A percentile compares a stretch with the other conserved stretches of the same genome.
These are phyloP conservation scores for Cheirogaleus major DNA, from an alignment of 2,797 vertebrate genomes.

Conservation along the genomic window DNA sequence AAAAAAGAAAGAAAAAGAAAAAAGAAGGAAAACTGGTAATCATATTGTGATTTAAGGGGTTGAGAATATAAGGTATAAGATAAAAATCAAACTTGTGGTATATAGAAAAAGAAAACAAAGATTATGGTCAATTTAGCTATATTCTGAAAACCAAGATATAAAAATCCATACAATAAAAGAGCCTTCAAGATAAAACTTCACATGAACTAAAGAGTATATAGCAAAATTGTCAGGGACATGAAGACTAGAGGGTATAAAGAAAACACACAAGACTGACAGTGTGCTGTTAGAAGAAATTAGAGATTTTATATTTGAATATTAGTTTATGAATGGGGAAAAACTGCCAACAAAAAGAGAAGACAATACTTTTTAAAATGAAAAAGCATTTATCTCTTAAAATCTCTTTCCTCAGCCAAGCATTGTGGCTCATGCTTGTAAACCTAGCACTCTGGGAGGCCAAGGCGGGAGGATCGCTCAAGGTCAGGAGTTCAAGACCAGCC, in stretches of 20 bases:
- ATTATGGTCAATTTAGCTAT: neutral
- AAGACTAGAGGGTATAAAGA: neutral
- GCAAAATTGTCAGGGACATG: neutral
- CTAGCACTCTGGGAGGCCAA: too few species aligned
- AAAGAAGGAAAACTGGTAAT: neutral
- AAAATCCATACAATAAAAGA: neutral
- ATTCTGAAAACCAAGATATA: neutral
- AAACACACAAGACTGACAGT: neutral
- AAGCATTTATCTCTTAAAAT: neutral
- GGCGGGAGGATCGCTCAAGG: too few species aligned
- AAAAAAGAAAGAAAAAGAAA: neutral
- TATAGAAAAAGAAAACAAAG: neutral
- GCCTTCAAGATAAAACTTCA: neutral
- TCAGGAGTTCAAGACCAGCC: too few species aligned
- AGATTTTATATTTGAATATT: conserved; percentile 14
- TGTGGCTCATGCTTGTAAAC: too few species aligned
- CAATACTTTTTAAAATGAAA: neutral
- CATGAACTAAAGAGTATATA: neutral
- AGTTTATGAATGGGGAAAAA: neutral
- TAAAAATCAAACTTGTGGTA: neutral
- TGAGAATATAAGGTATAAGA: neutral
- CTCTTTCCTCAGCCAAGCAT: neutral
- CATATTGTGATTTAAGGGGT: neutral
- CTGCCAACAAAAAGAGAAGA: neutral
- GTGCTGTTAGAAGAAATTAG: neutral